Evolutionary conservation across 2,888 invertebrate species (phyloP).

Genomic region (Drosophila sordidula): DNA sequence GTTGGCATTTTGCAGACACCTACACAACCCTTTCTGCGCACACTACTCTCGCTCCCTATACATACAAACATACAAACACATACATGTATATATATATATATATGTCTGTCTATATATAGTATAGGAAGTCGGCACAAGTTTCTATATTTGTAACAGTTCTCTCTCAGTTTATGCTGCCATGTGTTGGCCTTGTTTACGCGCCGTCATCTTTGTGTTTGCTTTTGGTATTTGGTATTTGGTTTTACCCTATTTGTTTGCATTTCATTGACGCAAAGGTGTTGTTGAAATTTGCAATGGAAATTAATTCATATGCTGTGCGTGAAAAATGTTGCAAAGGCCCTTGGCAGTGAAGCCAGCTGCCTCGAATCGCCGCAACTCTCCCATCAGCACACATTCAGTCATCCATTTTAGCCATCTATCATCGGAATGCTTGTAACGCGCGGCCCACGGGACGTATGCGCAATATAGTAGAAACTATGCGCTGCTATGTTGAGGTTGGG

Average conservation of each 20-base stretch:
- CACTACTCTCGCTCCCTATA: neutral
- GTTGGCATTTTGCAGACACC: slow-evolving; percentile 58
- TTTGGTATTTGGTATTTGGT: slow-evolving; percentile 38
- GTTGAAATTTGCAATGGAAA: slow-evolving; percentile 71
- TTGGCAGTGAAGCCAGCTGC: slow-evolving; percentile 7
- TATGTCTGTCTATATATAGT: slow-evolving; percentile 22
- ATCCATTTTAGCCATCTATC: slow-evolving; percentile 41
- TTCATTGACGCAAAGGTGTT: slow-evolving; percentile 73
- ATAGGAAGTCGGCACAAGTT: slow-evolving; percentile 21
- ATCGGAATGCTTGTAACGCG: slow-evolving; percentile 30
- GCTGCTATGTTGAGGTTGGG: neutral
- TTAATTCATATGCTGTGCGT: slow-evolving; percentile 63
- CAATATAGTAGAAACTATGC: slow-evolving; percentile 21
- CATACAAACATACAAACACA: too few relatives aligned
- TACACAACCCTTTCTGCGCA: slow-evolving; percentile 31
- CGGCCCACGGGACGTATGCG: slow-evolving; percentile 47
- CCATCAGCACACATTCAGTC: neutral
- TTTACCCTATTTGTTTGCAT: slow-evolving; percentile 64
- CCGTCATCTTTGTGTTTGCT: slow-evolving; percentile 65
- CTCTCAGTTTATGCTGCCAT: slow-evolving; percentile 68
- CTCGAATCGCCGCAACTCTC: neutral
- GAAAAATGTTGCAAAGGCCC: slow-evolving; percentile 17
- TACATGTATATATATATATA: slow-evolving; percentile 15
- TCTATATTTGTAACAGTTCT: slow-evolving; percentile 46
- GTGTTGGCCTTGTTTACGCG: slow-evolving; percentile 72